Evolutionary conservation across 2,797 vertebrate genomes (phyloP).

Genomic region (Coregonus sp.): DNA sequence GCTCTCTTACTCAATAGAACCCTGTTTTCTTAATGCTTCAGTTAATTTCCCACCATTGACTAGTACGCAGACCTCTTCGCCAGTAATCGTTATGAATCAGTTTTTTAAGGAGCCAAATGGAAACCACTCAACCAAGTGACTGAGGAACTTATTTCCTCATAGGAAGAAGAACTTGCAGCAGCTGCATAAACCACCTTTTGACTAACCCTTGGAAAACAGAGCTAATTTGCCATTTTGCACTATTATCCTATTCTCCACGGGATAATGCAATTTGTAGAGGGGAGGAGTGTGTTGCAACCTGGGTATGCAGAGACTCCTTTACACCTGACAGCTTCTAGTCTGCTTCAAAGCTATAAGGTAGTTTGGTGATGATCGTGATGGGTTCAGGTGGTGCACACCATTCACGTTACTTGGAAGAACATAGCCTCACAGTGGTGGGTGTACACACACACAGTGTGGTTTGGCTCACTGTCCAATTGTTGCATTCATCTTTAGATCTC

Average conservation of each 20-base stretch:
- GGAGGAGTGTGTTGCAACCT: no score
- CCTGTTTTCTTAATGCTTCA: slow-evolving; percentile 48
- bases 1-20: slow-evolving; percentile 34
- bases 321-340: no score
- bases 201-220: neutral
- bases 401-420: no score
- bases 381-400: no score
- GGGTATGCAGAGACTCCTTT: no score
- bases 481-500: neutral
- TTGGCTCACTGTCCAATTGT: neutral
- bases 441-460: neutral
- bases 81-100: neutral
- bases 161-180: neutral
- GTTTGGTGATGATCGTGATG: no score
- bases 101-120: slow-evolving; percentile 16
- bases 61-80: slow-evolving; percentile 12
- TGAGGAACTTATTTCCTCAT: slow-evolving; percentile 3
- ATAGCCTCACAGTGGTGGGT: neutral
- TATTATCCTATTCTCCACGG: no score
- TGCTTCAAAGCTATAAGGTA: no score
- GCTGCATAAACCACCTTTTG: slow-evolving; percentile 2
- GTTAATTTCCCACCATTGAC: slow-evolving; percentile 2
- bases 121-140: slow-evolving; percentile 14
- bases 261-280: no score
- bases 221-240: no score